Evolutionary conservation across 2,888 invertebrate species (phyloP), one percentile per base, ranked within the genome.

Genomic region (Neocrepidodera transversa): DNA sequence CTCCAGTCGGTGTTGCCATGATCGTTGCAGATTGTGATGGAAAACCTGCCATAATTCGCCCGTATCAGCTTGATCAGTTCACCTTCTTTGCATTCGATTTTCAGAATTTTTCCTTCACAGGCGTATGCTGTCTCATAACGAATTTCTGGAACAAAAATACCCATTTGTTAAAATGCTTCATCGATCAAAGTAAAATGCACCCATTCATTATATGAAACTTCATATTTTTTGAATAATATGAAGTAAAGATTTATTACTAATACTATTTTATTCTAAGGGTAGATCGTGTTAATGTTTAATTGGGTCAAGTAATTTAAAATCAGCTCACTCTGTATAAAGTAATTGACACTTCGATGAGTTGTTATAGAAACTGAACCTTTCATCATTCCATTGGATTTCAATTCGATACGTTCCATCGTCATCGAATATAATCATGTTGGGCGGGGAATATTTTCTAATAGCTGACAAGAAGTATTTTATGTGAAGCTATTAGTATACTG

Each of bases 1-100:
- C 94, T 93, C 95, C 95, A 96, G 74, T 95, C 93, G n/a, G 93
- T 93, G 80, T 94, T 90, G 67, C 95, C 95, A 77, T 94, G 92
- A 80, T 95, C 94, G 81, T 97, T 96, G 84, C 97, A 97, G 79
- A 96, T 93, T 74, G 93, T 93, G 80, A 96, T 93, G 68, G 93
- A 95, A 82, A 95, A 96, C 74, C 94, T 86, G 51, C 96, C 96
- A 79, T 95, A 97, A 84, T 96, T 96, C 63, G 96, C 96, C 68
- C 95, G 86, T 78, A 94, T 91, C 73, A 97, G 85, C 78, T 93
- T 91, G 73, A 97, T 95, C 63, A 93, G 85, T 73, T 92, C 91
- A n/a, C 92, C 93, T 69, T 91, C 90, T 62, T 88, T 87, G 81
- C 96, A 97, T 76, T 91, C 90, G 70, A 97, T 91, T 80, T 89